Evolutionary conservation across 2,888 invertebrate genomes (phyloP).

Genomic region (Andrena bucephala): DNA sequence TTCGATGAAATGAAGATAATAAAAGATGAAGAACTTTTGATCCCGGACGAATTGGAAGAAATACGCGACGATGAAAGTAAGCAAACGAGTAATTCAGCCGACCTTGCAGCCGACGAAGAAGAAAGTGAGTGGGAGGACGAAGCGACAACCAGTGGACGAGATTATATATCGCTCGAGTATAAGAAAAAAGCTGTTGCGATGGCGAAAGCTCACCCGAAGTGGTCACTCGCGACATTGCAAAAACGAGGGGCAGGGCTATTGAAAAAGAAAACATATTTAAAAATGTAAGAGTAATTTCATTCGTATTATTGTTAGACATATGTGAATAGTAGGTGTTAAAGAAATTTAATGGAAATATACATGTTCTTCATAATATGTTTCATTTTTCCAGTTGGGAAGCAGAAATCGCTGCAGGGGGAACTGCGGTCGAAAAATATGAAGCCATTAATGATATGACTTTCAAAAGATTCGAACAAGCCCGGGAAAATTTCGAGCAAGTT

Average conservation of each 20-base stretch:
- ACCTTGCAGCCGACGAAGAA: neutral
- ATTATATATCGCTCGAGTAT: neutral
- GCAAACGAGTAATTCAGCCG: neutral
- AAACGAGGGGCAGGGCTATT: neutral
- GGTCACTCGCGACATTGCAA: conserved; percentile 8
- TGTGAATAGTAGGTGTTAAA: neutral
- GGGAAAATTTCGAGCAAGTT: neutral
- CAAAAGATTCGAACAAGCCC: neutral
- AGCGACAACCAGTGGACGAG: neutral
- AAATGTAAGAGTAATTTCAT: conserved; percentile 1
- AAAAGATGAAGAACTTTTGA: neutral
- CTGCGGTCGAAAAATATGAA: neutral
- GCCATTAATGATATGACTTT: neutral
- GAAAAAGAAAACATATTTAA: neutral
- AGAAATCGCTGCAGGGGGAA: conserved; percentile 16
- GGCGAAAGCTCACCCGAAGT: conserved; percentile 5
- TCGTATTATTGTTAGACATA: neutral
- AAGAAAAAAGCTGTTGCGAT: conserved; percentile 1
- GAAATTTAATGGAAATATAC: neutral
- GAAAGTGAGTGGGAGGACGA: conserved; percentile 9
- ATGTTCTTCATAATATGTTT: neutral
- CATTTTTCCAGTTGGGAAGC: conserved; percentile 9
- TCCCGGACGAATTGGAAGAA: neutral
- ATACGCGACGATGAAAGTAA: neutral
- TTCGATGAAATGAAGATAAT: neutral